phyloP scores from a whole-genome alignment of 1,140 invertebrate genomes.

The Andricus grossulariae region DNA sequence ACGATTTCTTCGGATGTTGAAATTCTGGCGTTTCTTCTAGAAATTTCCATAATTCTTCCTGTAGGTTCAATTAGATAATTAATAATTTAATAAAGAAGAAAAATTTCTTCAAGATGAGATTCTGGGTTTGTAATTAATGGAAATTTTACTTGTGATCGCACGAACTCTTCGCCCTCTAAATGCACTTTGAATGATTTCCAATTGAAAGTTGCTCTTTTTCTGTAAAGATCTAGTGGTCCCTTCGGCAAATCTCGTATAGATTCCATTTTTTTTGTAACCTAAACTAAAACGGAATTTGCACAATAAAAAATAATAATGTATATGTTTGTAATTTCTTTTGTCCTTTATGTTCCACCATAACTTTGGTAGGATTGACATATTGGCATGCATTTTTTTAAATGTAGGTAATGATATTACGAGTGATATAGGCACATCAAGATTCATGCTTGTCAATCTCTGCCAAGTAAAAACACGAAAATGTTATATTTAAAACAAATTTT shows the following conservation, averaged over 20 bases:
- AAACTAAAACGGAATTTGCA: too few species aligned
- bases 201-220: conserved; percentile 85
- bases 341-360: too few species aligned
- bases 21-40: conserved; percentile 5
- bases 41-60: conserved; percentile 19
- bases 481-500: too few species aligned
- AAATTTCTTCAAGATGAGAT: neutral
- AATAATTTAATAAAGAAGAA: neutral
- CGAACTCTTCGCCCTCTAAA: conserved; percentile 79
- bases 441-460: too few species aligned
- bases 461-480: too few species aligned
- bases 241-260: conserved; percentile 77
- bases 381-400: too few species aligned
- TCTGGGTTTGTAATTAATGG: neutral
- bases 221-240: conserved; percentile 85
- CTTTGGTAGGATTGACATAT: too few species aligned
- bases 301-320: too few species aligned
- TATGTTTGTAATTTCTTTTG: too few species aligned
- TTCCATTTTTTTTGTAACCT: neutral
- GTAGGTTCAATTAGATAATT: neutral
- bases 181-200: conserved; percentile 87
- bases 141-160: conserved; percentile 77
- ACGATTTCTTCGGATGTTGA: conserved; percentile 3
- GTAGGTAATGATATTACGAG: too few species aligned
- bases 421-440: too few species aligned